Base-by-base conservation (phyloP, 2,113 vertebrate genomes). In the Gallinago paraguaiae region DNA sequence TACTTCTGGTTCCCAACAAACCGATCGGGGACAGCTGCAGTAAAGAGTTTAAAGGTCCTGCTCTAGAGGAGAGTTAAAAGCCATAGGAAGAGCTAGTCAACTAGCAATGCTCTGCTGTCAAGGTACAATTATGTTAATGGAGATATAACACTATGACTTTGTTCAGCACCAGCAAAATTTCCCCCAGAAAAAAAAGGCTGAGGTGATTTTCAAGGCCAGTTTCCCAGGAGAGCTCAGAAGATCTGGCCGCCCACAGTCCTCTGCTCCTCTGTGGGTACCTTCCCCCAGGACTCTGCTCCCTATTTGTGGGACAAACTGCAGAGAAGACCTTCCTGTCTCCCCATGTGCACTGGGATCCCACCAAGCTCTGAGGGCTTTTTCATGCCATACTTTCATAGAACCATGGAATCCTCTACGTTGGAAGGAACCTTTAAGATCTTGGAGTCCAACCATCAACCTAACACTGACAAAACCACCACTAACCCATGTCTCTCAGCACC, bases 11-110 rank as follows among this genome's bases (percentile, higher is more conserved):
- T 65, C 45, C 56, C 53, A 43, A 27, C 17, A 63, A 65, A 13
- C 6, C 43, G 71, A 50, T 20, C 0, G 0, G 0, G 6, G 39
- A 8, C 10, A 72, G 30, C 8, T 22, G 30, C 64, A 83, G 28
- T 16, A 16, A 86, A n/a, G 59, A 57, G 33, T 67, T 86, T 13
- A 4, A 53, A 69, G 14, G 33, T 31, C 19, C 33, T 27, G 27
- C 41, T 72, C 59, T 11, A 41, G 60, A 11, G 20, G 16, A 39
- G 45, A 70, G 5, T 18, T 50, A 10, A 15, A 37, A 83, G 24
- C n/a, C 33, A 31, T 0, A 46, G n/a, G 39, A 80, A 65, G 20
- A 65, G 20, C 13, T 50, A 81, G 25, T 13, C 60, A 64, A 43
- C 20, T 67, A 54, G 54, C 64, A 35, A 43, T 16, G 60, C 10